phyloP scores from a whole-genome alignment of 1,140 invertebrate genomes.

The Aphaenogaster floridana region DNA sequence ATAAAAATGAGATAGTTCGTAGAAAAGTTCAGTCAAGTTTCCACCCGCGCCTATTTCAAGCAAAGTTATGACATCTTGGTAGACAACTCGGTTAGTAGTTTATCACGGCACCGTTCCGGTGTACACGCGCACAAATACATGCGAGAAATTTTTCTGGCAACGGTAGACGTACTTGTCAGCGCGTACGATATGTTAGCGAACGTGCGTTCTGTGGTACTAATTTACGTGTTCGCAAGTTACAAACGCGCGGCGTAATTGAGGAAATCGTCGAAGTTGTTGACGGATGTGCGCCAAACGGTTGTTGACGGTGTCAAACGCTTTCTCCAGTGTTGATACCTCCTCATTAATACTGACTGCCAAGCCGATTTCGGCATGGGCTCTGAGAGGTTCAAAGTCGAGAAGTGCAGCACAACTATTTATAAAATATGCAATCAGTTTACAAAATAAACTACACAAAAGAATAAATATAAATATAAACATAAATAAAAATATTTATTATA shows the following conservation, averaged over 20 bases:
- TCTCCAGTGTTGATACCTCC: background rate
- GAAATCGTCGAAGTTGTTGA: conserved; percentile 46
- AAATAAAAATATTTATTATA: background rate
- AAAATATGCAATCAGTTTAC: background rate
- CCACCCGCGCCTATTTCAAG: conserved; percentile 24
- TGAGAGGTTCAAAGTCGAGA: background rate
- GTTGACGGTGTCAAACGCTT: conserved; percentile 1
- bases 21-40: background rate
- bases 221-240: conserved; percentile 17
- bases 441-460: background rate
- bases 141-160: conserved; percentile 35
- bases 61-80: conserved; percentile 20
- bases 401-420: background rate
- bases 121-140: background rate
- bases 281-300: conserved; percentile 1
- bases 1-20: background rate
- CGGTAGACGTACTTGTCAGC: conserved; percentile 33
- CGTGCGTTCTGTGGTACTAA: background rate
- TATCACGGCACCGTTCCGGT: conserved; percentile 1
- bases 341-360: conserved; percentile 7
- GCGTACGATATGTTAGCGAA: conserved; percentile 21
- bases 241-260: conserved; percentile 18
- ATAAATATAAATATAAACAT: background rate
- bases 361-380: background rate
- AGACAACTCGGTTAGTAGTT: conserved; percentile 20